Evolutionary conservation across 2,113 vertebrate species (phyloP).

Genomic region (Oreochromis spilurus): DNA sequence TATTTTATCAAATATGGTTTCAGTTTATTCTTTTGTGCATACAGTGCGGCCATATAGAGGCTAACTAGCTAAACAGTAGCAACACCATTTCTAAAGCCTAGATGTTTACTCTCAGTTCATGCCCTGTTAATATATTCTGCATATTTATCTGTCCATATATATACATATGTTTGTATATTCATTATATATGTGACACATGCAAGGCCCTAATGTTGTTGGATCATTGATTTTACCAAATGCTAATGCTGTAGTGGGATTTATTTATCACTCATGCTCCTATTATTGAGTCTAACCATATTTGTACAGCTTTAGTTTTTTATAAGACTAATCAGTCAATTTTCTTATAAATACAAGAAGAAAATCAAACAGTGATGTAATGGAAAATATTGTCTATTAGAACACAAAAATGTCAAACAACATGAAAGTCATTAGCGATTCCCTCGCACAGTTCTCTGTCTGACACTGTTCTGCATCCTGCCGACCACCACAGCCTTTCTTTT

Average conservation of each 20-base stretch:
- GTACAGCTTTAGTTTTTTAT: accelerated
- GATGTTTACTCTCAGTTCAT: neutral
- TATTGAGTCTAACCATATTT: neutral
- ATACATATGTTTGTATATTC: neutral
- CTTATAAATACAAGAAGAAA: neutral
- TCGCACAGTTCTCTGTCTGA: neutral
- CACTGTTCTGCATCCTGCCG: neutral
- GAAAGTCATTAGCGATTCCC: neutral
- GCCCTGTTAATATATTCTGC: neutral
- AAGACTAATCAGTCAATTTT: neutral
- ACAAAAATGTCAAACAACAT: neutral
- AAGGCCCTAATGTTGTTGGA: neutral
- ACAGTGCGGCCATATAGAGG: neutral
- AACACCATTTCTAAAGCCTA: neutral
- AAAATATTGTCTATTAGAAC: neutral
- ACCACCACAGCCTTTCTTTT: neutral
- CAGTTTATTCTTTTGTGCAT: neutral
- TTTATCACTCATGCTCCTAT: accelerated
- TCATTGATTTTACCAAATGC: neutral
- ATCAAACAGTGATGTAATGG: neutral
- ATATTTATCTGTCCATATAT: neutral
- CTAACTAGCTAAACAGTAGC: neutral
- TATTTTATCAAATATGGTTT: neutral
- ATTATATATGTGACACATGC: neutral
- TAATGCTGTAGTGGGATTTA: neutral